These are phyloP conservation scores for Cephus spinipes DNA, from an alignment of 2,888 invertebrate genomes.

Conservation along the genomic window DNA sequence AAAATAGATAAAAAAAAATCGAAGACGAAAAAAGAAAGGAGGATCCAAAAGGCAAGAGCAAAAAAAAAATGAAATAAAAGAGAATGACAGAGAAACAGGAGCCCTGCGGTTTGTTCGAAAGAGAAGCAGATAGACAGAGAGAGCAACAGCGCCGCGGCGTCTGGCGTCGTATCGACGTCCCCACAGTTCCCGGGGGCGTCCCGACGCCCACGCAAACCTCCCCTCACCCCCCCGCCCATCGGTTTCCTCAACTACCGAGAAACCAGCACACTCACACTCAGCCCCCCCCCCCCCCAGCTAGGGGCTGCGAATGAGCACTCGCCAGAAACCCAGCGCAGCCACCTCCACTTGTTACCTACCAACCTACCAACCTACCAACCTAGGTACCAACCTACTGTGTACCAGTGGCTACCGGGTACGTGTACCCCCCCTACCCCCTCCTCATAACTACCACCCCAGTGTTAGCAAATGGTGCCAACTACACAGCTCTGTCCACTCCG, in stretches of 20 bases:
- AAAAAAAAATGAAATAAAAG: background rate
- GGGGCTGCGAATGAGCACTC: slow-evolving; percentile 16
- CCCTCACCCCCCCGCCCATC: background rate
- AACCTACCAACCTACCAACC: background rate
- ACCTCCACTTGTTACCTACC: background rate
- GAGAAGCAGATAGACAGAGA: background rate
- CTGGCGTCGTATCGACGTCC: slow-evolving; percentile 27
- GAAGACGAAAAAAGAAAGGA: background rate
- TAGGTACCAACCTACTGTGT: background rate
- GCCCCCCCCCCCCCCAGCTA: background rate
- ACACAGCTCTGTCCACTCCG: background rate
- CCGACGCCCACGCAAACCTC: slow-evolving; percentile 21
- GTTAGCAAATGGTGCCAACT: background rate
- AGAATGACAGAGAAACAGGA: too few relatives aligned
- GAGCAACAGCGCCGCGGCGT: slow-evolving; percentile 24
- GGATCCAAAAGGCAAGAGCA: background rate
- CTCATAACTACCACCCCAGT: background rate
- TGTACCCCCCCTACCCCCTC: too few relatives aligned
- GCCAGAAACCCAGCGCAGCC: background rate
- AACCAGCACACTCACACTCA: background rate
- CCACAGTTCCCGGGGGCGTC: background rate
- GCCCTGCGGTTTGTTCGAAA: background rate
- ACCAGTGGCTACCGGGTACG: background rate
- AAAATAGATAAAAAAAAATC: background rate
- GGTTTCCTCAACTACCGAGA: background rate